These are phyloP conservation scores for Melieria omissa DNA, from an alignment of 2,888 invertebrate genomes.

Conservation along the genomic window DNA sequence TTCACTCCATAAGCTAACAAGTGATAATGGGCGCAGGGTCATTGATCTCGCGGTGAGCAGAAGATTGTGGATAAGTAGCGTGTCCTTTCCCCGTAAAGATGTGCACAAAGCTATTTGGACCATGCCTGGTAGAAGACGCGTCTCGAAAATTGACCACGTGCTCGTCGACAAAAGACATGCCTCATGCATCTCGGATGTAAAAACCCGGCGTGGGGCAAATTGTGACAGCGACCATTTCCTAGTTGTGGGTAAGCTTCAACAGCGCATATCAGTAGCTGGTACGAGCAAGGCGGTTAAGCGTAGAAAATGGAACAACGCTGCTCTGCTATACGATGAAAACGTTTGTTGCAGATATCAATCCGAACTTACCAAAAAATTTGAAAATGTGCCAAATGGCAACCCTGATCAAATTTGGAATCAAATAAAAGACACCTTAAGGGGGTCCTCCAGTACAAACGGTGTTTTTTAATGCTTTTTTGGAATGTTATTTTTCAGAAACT, in stretches of 20 bases:
- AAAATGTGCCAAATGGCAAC: too few relatives aligned
- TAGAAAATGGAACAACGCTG: too few relatives aligned
- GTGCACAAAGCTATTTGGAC: slow-evolving; percentile 6
- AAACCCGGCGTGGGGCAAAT: not conserved
- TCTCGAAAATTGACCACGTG: not conserved
- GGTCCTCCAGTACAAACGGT: too few relatives aligned
- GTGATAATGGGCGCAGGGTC: slow-evolving; percentile 1
- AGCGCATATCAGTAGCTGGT: slow-evolving; percentile 6
- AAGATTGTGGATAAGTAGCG: slow-evolving; percentile 8
- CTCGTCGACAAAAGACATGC: slow-evolving; percentile 6
- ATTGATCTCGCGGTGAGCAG: slow-evolving; percentile 1
- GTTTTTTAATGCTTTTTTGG: too few relatives aligned
- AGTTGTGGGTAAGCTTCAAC: not conserved
- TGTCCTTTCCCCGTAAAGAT: slow-evolving; percentile 1
- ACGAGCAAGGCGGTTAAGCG: not conserved
- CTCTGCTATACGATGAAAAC: too few relatives aligned
- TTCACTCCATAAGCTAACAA: not conserved
- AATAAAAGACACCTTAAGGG: too few relatives aligned
- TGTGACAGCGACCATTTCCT: not conserved
- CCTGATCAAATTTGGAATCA: too few relatives aligned
- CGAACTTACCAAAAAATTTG: too few relatives aligned
- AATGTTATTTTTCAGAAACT: too few relatives aligned
- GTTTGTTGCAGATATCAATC: too few relatives aligned
- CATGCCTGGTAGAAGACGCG: slow-evolving; percentile 1
- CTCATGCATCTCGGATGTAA: not conserved